Evolutionary conservation across 92 coral and sea anemone species (phyloP).

Genomic region (Epizoanthus fatuus): DNA sequence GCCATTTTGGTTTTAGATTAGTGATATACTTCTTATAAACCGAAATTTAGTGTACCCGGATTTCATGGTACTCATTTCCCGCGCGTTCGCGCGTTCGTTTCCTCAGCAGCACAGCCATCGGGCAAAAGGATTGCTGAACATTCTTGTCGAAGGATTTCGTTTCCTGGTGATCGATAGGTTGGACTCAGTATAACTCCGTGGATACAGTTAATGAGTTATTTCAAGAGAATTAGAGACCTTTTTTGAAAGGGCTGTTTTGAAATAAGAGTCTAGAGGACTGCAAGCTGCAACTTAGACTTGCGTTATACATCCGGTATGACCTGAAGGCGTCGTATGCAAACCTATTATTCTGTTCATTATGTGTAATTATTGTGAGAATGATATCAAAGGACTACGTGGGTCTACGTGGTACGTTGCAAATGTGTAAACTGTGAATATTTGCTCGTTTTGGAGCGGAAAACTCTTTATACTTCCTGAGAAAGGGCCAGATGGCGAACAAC

Average conservation of each 20-base stretch:
- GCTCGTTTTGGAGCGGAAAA: background rate
- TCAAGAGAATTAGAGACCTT: background rate
- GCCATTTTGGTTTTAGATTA: background rate
- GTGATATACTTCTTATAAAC: background rate
- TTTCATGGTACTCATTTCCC: background rate
- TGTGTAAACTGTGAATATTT: background rate
- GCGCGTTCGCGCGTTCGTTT: background rate
- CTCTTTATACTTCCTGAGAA: slow-evolving; percentile 1
- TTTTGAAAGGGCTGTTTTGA: no score
- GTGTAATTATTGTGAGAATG: background rate
- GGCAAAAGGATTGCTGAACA: slow-evolving; percentile 1
- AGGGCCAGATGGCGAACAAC: slow-evolving; percentile 12
- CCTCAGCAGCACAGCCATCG: no score
- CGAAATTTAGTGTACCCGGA: background rate
- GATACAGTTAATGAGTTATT: background rate
- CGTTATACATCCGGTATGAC: no score
- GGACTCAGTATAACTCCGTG: no score
- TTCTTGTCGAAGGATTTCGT: background rate
- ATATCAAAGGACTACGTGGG: background rate
- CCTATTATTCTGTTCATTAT: background rate
- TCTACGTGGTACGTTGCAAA: background rate
- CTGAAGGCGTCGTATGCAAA: background rate
- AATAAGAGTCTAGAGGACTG: background rate
- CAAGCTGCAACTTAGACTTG: background rate
- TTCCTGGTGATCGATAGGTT: background rate